Base-by-base conservation (phyloP, 2,888 invertebrate species). In the Tiphia femorata region DNA sequence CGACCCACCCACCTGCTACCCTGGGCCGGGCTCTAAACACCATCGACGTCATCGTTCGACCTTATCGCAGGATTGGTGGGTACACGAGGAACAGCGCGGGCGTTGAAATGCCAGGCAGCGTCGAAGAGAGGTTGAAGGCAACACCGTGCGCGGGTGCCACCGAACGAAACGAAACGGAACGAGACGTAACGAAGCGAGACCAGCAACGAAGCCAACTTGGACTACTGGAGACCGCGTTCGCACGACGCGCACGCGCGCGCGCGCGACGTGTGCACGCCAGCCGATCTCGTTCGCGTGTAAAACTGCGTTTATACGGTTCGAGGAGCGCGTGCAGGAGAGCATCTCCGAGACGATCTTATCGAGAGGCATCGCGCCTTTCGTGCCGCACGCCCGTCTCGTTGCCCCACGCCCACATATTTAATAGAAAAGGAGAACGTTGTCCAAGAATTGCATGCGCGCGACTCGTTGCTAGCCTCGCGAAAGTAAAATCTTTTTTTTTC, bases 291-390 rank as follows among this genome's bases (percentile, higher is more conserved):
- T 70, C 60, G 74, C 76, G 77, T 77, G 77, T 73, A 72, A 72
- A 74, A 51, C 64, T 63, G 62, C 73, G 69, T 79, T 78, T 79
- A 77, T 75, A 78, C 70, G 78, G 67, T 60, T 70, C 67, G 72
- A 16, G 51, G 55, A 68, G 58, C 69, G 65, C 70, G 62, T 42
- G 33, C 27, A 49, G 64, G 62, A 58, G 58, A 66, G 64, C 48
- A 57, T 66, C 58, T 60, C 46, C 35, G 40, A 30, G 41, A 42
- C 47, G 60, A 67, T 68, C 64, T 73, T 71, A 71, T 73, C 71
- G 61, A n/a, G n/a, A n/a, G n/a, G 53, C 38, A 40, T 41, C 30
- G 62, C 54, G 40, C 49, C 41, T 61, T 53, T 40, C 58, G 58
- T 53, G 58, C 51, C 54, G 48, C 51, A 51, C 58, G 53, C 64